Base-by-base conservation (phyloP, 2,113 vertebrate species). In the Bos javanicus region DNA sequence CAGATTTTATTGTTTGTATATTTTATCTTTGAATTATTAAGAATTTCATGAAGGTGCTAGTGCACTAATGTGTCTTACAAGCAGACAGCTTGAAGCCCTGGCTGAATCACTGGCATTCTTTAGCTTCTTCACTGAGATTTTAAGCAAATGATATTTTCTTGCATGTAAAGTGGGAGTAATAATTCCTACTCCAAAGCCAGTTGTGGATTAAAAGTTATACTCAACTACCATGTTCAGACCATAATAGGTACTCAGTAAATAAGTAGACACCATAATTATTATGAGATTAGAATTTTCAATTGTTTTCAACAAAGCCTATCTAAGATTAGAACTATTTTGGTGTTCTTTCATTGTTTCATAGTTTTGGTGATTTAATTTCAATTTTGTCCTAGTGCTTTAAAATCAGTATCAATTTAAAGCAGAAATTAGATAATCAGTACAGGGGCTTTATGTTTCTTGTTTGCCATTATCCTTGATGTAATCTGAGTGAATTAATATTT, bases 371-470 rank as follows among this genome's bases (percentile, higher is more conserved):
- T 91, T 95, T 93, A 62, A 92, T 97, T 97, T 96, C 28, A 86
- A 17, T 71, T 81, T 95, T 90, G 26, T 95, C n/a, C 16, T 91
- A 39, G 56, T 97, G 43, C 80, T 97, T 97, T 97, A 95, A 93
- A 97, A 96, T 97, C 96, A 94, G 67, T 93, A 96, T 52, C 71
- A 94, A 87, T 94, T 97, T 90, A 90, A 97, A 96, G 71, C 25
- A 94, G 80, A 94, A 59, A 87, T 90, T 95, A 95, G 57, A 56
- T 82, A 50, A 96, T 91, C 25, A 74, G 67, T 80, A 91, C 50
- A 95, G 74, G 80, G 71, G 6, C n/a, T 93, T 96, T 94, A 62
- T 96, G 48, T 52, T 97, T 43, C 39, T 80, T 36, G 39, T 86
- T 67, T 90, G 3, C 3, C n/a, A 60, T 95, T 80, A 80, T 7